Evolutionary conservation across 2,797 vertebrate species (phyloP).

Genomic region (Myotis pilosus): DNA sequence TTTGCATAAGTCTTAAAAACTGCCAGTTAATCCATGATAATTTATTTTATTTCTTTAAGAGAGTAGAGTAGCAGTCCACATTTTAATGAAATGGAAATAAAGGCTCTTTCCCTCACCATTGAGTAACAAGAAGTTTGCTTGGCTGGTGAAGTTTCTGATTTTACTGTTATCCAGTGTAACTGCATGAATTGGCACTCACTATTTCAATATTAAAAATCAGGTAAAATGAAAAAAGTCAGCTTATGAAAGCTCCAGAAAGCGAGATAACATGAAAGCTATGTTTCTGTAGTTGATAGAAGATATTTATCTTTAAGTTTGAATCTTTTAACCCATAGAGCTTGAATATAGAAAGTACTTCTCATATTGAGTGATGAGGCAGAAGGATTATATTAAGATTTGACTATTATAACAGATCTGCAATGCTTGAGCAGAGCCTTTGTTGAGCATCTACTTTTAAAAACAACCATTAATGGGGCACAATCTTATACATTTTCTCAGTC

Average conservation of each 20-base stretch:
- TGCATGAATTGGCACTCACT: background rate
- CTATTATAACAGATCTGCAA: background rate
- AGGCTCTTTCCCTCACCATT: constrained; percentile 56
- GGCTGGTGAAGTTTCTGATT: constrained; percentile 63
- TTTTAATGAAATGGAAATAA: constrained; percentile 63
- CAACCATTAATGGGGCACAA: background rate
- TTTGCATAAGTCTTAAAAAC: constrained; percentile 78
- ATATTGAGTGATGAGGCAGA: background rate
- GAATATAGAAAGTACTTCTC: background rate
- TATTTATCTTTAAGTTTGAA: constrained; percentile 34
- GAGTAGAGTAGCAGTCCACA: constrained; percentile 52
- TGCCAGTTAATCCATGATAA: constrained; percentile 67
- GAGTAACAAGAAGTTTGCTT: constrained; percentile 62
- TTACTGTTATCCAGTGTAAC: constrained; percentile 7
- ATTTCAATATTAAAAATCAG: constrained; percentile 46
- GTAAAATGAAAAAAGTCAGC: constrained; percentile 36
- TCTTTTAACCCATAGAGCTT: constrained; percentile 30
- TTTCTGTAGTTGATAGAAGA: constrained; percentile 31
- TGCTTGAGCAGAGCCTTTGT: constrained; percentile 33
- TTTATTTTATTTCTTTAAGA: constrained; percentile 71
- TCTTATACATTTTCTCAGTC: background rate
- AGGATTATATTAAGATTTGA: background rate
- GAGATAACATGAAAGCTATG: constrained; percentile 32
- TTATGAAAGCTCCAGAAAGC: constrained; percentile 43
- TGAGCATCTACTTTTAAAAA: constrained; percentile 47